Evolutionary conservation across 2,113 vertebrate species (phyloP).

Genomic region (Circaetus cinerascens): DNA sequence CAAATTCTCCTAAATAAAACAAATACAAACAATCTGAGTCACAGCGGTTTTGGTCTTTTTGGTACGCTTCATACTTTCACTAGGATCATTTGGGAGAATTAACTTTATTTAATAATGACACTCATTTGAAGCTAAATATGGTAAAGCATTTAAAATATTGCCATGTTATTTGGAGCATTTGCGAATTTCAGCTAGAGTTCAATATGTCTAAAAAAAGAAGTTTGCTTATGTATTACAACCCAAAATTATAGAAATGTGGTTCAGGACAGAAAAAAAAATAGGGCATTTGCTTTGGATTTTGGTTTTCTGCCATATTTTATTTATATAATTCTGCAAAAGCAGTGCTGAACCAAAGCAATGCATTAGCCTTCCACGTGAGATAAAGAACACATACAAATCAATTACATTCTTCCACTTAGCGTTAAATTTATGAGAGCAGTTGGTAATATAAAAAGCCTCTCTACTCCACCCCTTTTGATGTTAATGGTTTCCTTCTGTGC

Average conservation of each 20-base stretch:
- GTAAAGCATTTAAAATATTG: constrained; percentile 44
- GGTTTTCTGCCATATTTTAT: constrained; percentile 33
- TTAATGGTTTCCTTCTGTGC: constrained; percentile 84
- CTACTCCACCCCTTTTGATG: constrained; percentile 65
- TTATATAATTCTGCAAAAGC: background rate
- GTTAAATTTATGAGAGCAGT: constrained; percentile 66
- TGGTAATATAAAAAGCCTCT: constrained; percentile 63
- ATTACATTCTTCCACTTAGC: constrained; percentile 57
- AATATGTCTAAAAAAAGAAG: constrained; percentile 44
- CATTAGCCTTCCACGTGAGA: background rate
- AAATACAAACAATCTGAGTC: constrained; percentile 8
- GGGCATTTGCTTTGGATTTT: constrained; percentile 30
- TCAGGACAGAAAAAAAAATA: background rate
- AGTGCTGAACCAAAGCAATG: background rate
- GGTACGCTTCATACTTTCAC: background rate
- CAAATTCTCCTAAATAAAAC: constrained; percentile 15
- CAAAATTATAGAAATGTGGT: constrained; percentile 24
- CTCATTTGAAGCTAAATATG: constrained; percentile 33
- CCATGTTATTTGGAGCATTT: constrained; percentile 14
- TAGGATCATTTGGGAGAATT: background rate
- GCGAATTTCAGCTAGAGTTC: constrained; percentile 36
- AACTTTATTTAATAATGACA: background rate
- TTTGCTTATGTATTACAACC: background rate
- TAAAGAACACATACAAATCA: constrained; percentile 15
- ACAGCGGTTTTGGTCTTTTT: background rate